Conservation (phyloP, 2,113 vertebrate species). For the Sapayoa aenigma region DNA sequence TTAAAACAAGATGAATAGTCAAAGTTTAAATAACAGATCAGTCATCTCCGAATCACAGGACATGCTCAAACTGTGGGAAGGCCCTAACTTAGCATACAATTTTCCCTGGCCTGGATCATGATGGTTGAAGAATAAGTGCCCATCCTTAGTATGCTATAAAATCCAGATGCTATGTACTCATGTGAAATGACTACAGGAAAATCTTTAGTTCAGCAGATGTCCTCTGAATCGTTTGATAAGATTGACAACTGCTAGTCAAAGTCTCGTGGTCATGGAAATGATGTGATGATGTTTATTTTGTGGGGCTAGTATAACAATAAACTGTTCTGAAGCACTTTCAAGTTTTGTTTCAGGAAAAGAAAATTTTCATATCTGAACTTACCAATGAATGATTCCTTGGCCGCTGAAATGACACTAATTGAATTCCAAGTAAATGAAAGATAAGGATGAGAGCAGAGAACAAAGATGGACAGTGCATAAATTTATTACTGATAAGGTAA, state of each 20-base stretch:
- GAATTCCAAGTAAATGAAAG: background rate
- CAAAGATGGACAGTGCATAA: background rate
- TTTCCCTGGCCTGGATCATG: background rate
- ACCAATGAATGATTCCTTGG: background rate
- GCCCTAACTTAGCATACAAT: background rate
- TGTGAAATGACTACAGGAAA: background rate
- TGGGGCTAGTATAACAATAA: background rate
- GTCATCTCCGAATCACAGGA: background rate
- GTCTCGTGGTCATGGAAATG: background rate
- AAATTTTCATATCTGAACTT: background rate
- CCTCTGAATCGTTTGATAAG: background rate
- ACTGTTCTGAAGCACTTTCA: background rate
- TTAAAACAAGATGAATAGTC: background rate
- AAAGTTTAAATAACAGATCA: background rate
- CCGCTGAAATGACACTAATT: background rate
- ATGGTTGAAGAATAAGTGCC: background rate
- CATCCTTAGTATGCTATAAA: background rate
- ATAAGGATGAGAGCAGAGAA: background rate
- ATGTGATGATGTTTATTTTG: background rate
- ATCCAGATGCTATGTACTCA: rapidly evolving
- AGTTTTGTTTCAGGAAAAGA: background rate
- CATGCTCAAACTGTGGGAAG: background rate
- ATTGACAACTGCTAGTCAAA: background rate
- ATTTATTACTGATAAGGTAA: background rate
- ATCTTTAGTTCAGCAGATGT: background rate